Evolutionary conservation across 1,140 invertebrate genomes (phyloP).

Genomic region (Tetramorium parvispinum): DNA sequence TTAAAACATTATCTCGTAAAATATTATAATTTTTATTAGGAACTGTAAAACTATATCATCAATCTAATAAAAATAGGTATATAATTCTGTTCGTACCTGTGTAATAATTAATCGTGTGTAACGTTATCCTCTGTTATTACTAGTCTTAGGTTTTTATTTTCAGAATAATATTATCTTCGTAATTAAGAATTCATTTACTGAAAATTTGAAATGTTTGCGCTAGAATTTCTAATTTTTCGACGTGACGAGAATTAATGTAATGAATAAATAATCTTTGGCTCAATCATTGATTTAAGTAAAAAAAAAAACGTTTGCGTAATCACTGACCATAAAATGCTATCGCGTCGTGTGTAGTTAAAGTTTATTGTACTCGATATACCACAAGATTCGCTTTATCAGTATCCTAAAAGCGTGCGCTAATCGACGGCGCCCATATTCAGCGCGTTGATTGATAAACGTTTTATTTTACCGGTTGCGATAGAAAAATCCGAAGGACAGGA

Average conservation of each 20-base stretch:
- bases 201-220: background rate
- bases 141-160: background rate
- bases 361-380: slow-evolving; percentile 31
- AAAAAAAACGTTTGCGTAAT: background rate
- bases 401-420: slow-evolving; percentile 36
- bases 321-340: slow-evolving; percentile 10
- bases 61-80: background rate
- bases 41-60: background rate
- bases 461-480: slow-evolving; percentile 26
- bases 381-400: slow-evolving; percentile 1
- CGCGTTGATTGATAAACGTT: slow-evolving; percentile 23
- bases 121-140: too few relatives aligned
- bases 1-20: too few relatives aligned
- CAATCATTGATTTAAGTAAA: background rate
- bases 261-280: background rate
- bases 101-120: too few relatives aligned
- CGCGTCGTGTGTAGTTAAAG: slow-evolving; percentile 17
- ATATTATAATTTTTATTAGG: slow-evolving; percentile 2
- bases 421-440: slow-evolving; percentile 13
- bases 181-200: background rate
- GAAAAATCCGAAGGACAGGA: slow-evolving; percentile 40
- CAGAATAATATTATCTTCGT: background rate
- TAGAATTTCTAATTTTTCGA: background rate
- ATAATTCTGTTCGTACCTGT: background rate
- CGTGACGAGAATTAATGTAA: background rate